Base-by-base conservation (phyloP, 2,797 vertebrate genomes). In the Chromobotia macracanthus region DNA sequence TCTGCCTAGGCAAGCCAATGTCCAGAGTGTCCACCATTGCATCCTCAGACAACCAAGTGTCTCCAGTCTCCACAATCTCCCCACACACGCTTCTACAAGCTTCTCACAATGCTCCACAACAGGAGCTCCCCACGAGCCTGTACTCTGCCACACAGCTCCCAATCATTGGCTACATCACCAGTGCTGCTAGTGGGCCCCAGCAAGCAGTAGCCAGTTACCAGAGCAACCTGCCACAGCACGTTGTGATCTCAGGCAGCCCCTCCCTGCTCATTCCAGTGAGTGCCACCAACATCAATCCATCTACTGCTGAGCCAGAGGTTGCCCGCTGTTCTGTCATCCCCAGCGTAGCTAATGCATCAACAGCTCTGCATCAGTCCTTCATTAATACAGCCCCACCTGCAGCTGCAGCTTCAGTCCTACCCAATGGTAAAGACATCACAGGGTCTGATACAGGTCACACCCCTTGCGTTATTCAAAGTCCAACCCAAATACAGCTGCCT, bases 81-180 rank as follows among this genome's bases (percentile, higher is more conserved):
- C 94, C 95, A 53, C 97, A 98, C 78, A 93, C 96, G 0, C 94
- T 98, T 90, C 97, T 98, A 78, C 97, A 98, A 91, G 95, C 96
- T 74, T 92, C 95, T 55, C 92, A 97, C 60, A 93, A 90, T 74
- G 88, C 95, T 83, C 92, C 92, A 83, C 93, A 92, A 0, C 96
- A 99, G 87, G 95, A 97, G 16, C 91, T 98, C 81, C 93, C 96
- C n/a, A 92, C 95, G 0, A 95, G 93, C 84, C 96, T 99, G 87
- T 99, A 97, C 13, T 92, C 97, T 0, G 89, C 96, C 0, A 92
- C 95, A 25, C 94, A 97, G 71, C 94, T 97, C 21, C 95, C 97
- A 0, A 97, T 98, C 0, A 97, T 99, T 72, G 97, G 98, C 11
- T 97, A 97, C 87, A 98, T 98, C 89, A 84, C 84, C 46, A 84